Evolutionary conservation across 1,140 invertebrate species (phyloP).

Genomic region (Druon quercuslanigerum): DNA sequence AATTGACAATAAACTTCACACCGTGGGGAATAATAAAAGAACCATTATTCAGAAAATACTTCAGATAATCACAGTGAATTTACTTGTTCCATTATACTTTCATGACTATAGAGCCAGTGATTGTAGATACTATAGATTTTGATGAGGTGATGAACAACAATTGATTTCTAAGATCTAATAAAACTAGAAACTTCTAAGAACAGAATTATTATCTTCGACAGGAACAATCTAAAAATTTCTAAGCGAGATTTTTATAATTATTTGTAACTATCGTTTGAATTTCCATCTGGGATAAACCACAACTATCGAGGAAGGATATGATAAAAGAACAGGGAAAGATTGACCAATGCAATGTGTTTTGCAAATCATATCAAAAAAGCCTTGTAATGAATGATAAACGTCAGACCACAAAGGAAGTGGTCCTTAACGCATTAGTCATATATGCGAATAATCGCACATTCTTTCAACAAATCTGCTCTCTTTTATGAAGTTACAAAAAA

Average conservation of each 20-base stretch:
- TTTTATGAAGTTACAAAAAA: too few species aligned
- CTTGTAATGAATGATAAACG: conserved; percentile 25
- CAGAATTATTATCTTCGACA: too few species aligned
- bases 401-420: conserved; percentile 26
- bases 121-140: too few species aligned
- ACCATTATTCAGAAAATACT: not conserved
- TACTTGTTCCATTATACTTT: not conserved
- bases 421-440: conserved; percentile 11
- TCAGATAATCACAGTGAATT: not conserved
- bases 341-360: conserved; percentile 13
- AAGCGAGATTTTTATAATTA: too few species aligned
- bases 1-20: conserved; percentile 12
- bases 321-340: conserved; percentile 9
- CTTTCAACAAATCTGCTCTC: not conserved
- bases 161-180: too few species aligned
- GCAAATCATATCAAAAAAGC: not conserved
- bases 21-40: not conserved
- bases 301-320: conserved; percentile 21
- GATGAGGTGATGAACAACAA: too few species aligned
- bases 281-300: conserved; percentile 12
- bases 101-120: too few species aligned
- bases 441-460: conserved; percentile 2
- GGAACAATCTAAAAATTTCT: not conserved
- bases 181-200: too few species aligned
- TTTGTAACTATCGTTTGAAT: too few species aligned